These are phyloP conservation scores for Apocrypta bakeri DNA, from an alignment of 1,140 invertebrate genomes.

Conservation along the genomic window DNA sequence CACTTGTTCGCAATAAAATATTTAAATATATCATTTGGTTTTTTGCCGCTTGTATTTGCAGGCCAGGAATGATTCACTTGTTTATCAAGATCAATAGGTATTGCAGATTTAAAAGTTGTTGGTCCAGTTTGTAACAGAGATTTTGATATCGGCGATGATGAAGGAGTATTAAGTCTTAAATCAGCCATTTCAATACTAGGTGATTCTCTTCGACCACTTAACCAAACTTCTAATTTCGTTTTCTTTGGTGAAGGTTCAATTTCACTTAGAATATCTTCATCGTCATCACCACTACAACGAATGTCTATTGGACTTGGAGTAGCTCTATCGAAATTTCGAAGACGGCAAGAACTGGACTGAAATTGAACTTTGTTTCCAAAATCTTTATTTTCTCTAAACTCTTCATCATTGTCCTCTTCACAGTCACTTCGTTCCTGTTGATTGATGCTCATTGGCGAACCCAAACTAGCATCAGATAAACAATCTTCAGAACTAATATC, in stretches of 20 bases:
- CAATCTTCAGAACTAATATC: slow-evolving; percentile 69
- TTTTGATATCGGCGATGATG: slow-evolving; percentile 67
- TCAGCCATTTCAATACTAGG: slow-evolving; percentile 71
- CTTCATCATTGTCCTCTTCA: slow-evolving; percentile 61
- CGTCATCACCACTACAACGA: slow-evolving; percentile 56
- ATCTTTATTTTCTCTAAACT: slow-evolving; percentile 50
- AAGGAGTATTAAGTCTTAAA: slow-evolving; percentile 62
- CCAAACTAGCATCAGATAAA: slow-evolving; percentile 59
- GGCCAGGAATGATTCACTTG: slow-evolving; percentile 67
- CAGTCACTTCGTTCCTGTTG: slow-evolving; percentile 60
- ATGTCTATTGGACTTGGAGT: slow-evolving; percentile 58
- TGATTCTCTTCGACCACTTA: slow-evolving; percentile 68
- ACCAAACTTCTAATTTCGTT: slow-evolving; percentile 74
- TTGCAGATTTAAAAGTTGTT: slow-evolving; percentile 62
- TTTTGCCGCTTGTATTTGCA: slow-evolving; percentile 64
- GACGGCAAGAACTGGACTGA: slow-evolving; percentile 45
- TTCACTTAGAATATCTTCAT: slow-evolving; percentile 76
- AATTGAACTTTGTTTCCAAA: slow-evolving; percentile 51
- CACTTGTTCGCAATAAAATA: slow-evolving; percentile 72
- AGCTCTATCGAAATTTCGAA: slow-evolving; percentile 52
- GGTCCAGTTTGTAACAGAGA: slow-evolving; percentile 61
- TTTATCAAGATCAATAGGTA: slow-evolving; percentile 67
- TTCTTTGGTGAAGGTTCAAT: slow-evolving; percentile 83
- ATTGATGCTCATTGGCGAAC: slow-evolving; percentile 69
- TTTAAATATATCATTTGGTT: slow-evolving; percentile 71